These are phyloP conservation scores for Peromyscus leucopus DNA, from an alignment of 2,113 vertebrate genomes.

Conservation along the genomic window DNA sequence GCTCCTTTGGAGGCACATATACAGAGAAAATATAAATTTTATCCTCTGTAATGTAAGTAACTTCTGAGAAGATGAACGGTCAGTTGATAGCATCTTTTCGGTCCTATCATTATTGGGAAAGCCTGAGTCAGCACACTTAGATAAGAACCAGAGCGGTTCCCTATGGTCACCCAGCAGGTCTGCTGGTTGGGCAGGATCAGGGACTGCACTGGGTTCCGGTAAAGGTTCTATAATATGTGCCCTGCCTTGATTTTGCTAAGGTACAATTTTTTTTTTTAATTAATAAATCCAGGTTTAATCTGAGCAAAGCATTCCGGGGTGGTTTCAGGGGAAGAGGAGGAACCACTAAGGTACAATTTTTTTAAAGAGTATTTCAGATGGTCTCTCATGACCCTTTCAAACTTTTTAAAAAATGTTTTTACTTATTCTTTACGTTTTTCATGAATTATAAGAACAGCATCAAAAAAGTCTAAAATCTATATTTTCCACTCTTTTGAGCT, in stretches of 20 bases:
- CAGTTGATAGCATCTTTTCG: neutral
- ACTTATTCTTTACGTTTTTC: neutral
- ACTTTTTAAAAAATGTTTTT: neutral
- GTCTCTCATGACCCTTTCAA: neutral
- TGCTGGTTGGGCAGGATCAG: too few relatives aligned
- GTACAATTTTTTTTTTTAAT: constrained; percentile 9
- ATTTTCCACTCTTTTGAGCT: constrained; percentile 13
- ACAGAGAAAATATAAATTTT: neutral
- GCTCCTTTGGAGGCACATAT: neutral
- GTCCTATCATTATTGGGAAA: neutral
- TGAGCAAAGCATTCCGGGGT: too few relatives aligned
- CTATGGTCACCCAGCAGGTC: neutral
- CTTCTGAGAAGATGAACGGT: constrained; percentile 24
- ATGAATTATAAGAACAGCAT: constrained; percentile 30
- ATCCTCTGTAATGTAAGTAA: neutral
- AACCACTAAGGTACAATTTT: neutral
- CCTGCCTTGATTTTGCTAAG: neutral
- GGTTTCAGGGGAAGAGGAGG: too few relatives aligned
- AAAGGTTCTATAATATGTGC: neutral
- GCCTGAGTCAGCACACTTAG: neutral
- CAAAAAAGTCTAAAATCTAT: constrained; percentile 1
- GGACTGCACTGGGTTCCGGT: neutral
- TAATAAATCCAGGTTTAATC: too few relatives aligned
- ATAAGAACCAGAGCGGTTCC: neutral
- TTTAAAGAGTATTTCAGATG: constrained; percentile 28